Evolutionary conservation across 2,113 vertebrate genomes (phyloP), one percentile per base, ranked within the genome.

Genomic region (Sorex fumeus): DNA sequence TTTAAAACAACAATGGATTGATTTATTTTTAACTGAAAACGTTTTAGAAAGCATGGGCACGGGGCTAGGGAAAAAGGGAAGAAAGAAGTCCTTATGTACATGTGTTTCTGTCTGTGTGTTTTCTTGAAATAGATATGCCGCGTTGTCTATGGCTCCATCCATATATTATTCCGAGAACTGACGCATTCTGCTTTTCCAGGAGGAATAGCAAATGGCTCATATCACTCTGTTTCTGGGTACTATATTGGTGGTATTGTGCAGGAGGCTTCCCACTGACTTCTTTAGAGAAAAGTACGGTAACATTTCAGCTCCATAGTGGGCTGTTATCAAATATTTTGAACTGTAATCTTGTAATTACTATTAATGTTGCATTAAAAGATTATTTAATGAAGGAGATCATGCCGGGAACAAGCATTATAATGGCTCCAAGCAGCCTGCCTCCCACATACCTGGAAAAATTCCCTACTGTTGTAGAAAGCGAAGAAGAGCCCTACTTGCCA

Each of bases 321-420:
- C 95, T 97, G 96, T 97, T 97, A 97, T 97, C 96, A 98, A 98
- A 98, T 97, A 98, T 98, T 98, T 98, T 97, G 95, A 98, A 97
- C 95, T 93, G 90, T 97, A 98, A 98, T 97, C 97, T 97, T 97
- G 93, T 97, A 97, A 97, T 98, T 98, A 95, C 95, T 97, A 98
- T 97, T 97, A 98, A 97, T 97, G 96, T 97, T 98, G 94, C 97
- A 97, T 97, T 98, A 97, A 97, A 98, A 97, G 97, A 98, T 97
- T 97, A 97, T 97, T 97, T 98, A 98, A 98, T 98, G 97, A 97
- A 97, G 97, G 96, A 96, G 94, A 96, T 96, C 97, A 96, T 95
- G 97, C 97, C 90, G 92, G 91, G 97, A 98, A 97, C 95, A 97
- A 97, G 97, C 94, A 96, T 97, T 97, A 96, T 96, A 97, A 97